A percentile compares a stretch with the other conserved stretches of the same genome.
Conservation (phyloP, 2,113 vertebrate genomes). For the Gavialis gangeticus region DNA sequence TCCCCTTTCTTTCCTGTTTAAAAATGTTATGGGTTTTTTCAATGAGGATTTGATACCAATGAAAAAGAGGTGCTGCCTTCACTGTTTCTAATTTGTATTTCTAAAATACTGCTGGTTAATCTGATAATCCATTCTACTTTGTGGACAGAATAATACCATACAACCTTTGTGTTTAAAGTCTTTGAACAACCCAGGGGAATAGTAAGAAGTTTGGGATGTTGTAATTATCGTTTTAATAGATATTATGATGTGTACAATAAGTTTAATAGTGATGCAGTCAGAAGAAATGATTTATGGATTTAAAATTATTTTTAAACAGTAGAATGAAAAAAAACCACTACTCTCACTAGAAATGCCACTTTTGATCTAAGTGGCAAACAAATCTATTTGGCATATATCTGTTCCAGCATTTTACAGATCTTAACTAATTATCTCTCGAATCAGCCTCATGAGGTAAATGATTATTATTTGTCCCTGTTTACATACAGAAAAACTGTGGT, state of each 20-base stretch:
- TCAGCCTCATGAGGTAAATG: background rate
- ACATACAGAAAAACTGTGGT: background rate
- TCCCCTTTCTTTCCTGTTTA: background rate
- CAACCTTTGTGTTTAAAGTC: background rate
- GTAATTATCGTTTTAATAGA: background rate
- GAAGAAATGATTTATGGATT: background rate
- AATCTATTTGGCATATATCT: background rate
- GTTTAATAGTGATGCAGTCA: background rate
- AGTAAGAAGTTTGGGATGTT: background rate
- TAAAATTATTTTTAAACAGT: background rate
- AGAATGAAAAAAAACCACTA: background rate
- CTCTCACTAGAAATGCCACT: background rate
- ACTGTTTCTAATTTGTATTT: accelerated
- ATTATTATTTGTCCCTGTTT: background rate
- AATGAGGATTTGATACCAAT: background rate
- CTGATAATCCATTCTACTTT: background rate
- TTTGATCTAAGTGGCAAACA: background rate
- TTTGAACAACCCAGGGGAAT: background rate
- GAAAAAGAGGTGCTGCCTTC: background rate
- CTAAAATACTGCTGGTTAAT: background rate
- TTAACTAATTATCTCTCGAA: background rate
- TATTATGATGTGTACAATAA: background rate
- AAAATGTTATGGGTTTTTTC: background rate
- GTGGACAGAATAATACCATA: background rate
- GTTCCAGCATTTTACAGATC: background rate